Evolutionary conservation across 1,140 invertebrate genomes (phyloP).

Genomic region (Lepidurus packardi): DNA sequence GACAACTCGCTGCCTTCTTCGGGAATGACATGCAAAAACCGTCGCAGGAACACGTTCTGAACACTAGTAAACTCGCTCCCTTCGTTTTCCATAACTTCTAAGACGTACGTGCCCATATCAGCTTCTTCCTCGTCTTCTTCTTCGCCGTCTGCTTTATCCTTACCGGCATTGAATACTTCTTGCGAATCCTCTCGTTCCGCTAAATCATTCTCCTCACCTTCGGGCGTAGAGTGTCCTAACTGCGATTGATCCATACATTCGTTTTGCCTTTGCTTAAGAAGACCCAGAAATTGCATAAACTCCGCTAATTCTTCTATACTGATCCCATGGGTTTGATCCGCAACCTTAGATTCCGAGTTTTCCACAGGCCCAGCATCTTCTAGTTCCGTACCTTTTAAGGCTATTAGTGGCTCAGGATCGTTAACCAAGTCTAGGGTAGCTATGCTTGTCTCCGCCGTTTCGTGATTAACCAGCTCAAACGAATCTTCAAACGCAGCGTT

Average conservation of each 20-base stretch:
- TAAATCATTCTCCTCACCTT: background rate
- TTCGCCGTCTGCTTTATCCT: background rate
- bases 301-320: background rate
- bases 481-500: background rate
- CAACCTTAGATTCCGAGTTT: background rate
- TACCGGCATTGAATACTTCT: background rate
- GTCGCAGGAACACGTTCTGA: conserved; percentile 26
- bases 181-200: background rate
- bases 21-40: conserved; percentile 33
- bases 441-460: background rate
- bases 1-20: conserved; percentile 28
- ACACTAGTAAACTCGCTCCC: background rate
- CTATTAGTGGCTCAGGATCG: background rate
- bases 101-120: background rate
- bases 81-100: background rate
- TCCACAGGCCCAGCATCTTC: background rate
- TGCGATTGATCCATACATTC: background rate
- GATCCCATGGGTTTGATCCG: background rate
- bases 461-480: background rate
- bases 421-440: background rate
- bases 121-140: background rate
- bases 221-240: background rate
- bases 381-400: background rate
- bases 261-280: background rate
- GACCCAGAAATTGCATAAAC: background rate